phyloP scores from a whole-genome alignment of 1,140 invertebrate genomes.

The Drosophila virilis region DNA sequence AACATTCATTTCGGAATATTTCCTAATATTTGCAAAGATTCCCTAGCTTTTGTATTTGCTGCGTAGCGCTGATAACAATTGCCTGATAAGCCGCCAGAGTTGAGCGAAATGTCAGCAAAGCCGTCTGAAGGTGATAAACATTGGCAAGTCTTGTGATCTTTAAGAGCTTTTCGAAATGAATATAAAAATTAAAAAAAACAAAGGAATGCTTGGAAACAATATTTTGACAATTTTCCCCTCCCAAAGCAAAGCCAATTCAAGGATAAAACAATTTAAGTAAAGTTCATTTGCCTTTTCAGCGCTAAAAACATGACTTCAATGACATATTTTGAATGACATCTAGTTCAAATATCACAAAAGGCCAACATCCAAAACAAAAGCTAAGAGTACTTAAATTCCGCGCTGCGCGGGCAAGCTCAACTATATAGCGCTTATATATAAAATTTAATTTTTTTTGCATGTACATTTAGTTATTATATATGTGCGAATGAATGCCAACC shows the following conservation, averaged over 20 bases:
- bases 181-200: background rate
- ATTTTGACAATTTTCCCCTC: background rate
- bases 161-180: slow-evolving; percentile 36
- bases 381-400: background rate
- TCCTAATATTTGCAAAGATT: background rate
- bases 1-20: slow-evolving; percentile 1
- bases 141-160: slow-evolving; percentile 56
- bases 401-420: background rate
- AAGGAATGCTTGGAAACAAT: slow-evolving; percentile 4
- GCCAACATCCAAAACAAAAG: slow-evolving; percentile 17
- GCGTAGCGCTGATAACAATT: slow-evolving; percentile 28
- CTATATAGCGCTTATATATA: background rate
- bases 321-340: slow-evolving; percentile 9
- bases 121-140: slow-evolving; percentile 71
- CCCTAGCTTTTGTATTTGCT: background rate
- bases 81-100: slow-evolving; percentile 45
- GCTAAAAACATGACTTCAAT: background rate
- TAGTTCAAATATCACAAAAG: slow-evolving; percentile 18
- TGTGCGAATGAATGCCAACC: slow-evolving; percentile 19
- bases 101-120: slow-evolving; percentile 41
- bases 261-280: slow-evolving; percentile 23
- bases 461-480: slow-evolving; percentile 12
- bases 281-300: slow-evolving; percentile 36
- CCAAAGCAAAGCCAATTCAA: slow-evolving; percentile 3
- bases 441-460: slow-evolving; percentile 1